Base-by-base conservation (phyloP, 2,113 vertebrate species). In the Asarcornis scutulata region DNA sequence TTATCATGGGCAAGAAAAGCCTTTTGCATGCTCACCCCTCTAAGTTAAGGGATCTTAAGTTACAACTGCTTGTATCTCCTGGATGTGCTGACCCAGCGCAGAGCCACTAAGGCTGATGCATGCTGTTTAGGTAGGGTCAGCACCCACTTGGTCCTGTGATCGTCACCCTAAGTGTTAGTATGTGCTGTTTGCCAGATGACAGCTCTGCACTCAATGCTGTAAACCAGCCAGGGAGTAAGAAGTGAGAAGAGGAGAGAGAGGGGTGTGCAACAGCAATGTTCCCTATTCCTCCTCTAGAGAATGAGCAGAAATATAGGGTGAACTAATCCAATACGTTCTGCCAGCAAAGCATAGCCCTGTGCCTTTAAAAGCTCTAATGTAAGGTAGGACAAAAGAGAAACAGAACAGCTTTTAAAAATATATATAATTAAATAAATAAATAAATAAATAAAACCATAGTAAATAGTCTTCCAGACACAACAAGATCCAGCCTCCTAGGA, bases 291-390 rank as follows among this genome's bases (percentile, higher is more conserved):
- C 16, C 46, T 48, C 42, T 67, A 18, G n/a, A 25, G 20, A 3
- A 31, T 78, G 34, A 17, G 7, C 23, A 17, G 21, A 66, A 21
- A 56, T 12, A 6, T 18, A 46, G 7, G 21, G 62, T 13, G 38
- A 74, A 8, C 11, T 55, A 59, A 11, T 20, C 10, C 0, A 0
- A 7, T 9, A 7, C 6, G 16, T 5, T 34, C 10, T 3, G 5
- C 27, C 21, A 84, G 38, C 32, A 50, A 69, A 40, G 4, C 25
- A 25, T 9, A 66, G 34, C 7, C 4, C n/a, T 2, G 0, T 11
- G n/a, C 2, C 13, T 46, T 34, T 34, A 20, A 55, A 66, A 64
- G 21, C 12, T 18, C 32, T 13, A 16, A 0, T 36, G 25, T 75
- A 23, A 59, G 46, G 10, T 18, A 40, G 29, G 15, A 60, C 7